Evolutionary conservation across 2,888 invertebrate species (phyloP), one percentile per base, ranked within the genome.

Genomic region (Schizotus pectinicornis): DNA sequence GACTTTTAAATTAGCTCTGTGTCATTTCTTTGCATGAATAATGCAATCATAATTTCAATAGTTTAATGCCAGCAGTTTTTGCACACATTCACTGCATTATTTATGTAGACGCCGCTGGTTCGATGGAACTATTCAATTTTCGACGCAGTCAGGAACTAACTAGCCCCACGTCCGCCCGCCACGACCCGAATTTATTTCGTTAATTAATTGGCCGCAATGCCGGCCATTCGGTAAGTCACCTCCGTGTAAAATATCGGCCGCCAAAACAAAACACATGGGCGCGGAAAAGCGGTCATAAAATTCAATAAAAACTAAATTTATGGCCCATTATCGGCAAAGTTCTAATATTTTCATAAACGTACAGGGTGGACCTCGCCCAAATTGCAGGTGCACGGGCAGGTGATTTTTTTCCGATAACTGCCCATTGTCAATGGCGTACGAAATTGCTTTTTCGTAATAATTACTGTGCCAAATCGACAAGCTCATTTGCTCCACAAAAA

Each of bases 1-100:
- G 59, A 56, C 59, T 59, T 59, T 59, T 59, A 59, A 59, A 59
- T 59, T 56, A 59, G 56, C 56, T 56, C 51, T 37, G 37, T 59
- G 55, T 51, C 55, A 59, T 55, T 47, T 51, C 51, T 55, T 55
- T 55, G 31, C 46, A 55, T 55, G 57, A 57, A 57, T 57, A 57
- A 57, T 57, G 57, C 57, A 52, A 52, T 46, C 46, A 52, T 52
- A 14, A 57, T 52, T 57, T 57, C 52, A 57, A 57, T 57, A 52
- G 46, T 42, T n/a, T 32, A 46, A 46, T 34, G 33, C 11, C 14
- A 11, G 9, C 9, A 22, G 41, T 52, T 57, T 57, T 57, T 52
- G 57, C 57, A 51, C 57, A 46, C 52, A 49, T 54, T 37, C 53
- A 53, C 35, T 54, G 54, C 46, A 47, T 54, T 54, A 54, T 47